Evolutionary conservation across 2,113 vertebrate species (phyloP).

Genomic region (Aepyceros melampus): DNA sequence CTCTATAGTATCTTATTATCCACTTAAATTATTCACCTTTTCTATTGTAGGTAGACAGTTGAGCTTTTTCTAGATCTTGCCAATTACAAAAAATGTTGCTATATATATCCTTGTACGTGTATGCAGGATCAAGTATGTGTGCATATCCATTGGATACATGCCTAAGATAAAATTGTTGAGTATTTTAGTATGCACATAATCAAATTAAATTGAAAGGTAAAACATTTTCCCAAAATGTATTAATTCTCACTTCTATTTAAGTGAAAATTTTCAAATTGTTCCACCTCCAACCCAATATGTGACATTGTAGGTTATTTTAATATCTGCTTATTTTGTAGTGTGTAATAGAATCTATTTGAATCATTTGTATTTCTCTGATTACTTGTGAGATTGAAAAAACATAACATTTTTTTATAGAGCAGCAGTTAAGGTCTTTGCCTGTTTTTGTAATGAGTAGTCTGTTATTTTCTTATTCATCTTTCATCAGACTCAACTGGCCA

Average conservation of each 20-base stretch:
- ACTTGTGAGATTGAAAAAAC: not conserved
- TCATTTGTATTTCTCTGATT: not conserved
- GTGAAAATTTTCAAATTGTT: not conserved
- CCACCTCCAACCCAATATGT: not conserved
- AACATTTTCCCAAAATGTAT: not conserved
- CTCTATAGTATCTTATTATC: not conserved
- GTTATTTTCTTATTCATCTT: not conserved
- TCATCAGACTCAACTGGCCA: not conserved
- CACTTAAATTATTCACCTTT: not conserved
- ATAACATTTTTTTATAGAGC: not conserved
- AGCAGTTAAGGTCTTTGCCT: not conserved
- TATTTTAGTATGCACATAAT: not conserved
- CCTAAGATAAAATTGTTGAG: not conserved
- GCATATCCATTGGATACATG: not conserved
- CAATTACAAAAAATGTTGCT: not conserved
- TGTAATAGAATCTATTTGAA: not conserved
- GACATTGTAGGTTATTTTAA: not conserved
- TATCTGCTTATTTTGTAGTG: not conserved
- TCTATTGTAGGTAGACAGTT: not conserved
- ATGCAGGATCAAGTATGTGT: not conserved
- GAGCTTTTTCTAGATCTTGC: not conserved
- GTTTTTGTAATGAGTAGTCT: not conserved
- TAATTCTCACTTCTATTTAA: not conserved
- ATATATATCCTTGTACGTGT: not conserved
- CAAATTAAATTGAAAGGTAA: not conserved